These are phyloP conservation scores for Hydrozoanthus tunicans DNA, from an alignment of 64 coral and sea anemone genomes.

Conservation along the genomic window DNA sequence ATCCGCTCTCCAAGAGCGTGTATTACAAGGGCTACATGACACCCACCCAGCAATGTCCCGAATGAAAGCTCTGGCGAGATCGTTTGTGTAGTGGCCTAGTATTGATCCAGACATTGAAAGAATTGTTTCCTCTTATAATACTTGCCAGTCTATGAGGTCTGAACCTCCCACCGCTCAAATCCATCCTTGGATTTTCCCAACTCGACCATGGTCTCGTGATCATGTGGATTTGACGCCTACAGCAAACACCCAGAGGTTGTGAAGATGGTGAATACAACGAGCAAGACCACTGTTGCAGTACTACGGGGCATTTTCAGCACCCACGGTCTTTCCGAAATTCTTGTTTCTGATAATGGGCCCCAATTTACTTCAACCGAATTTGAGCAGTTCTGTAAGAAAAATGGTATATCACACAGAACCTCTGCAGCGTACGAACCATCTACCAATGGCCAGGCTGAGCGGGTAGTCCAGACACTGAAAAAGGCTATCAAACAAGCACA, in stretches of 20 bases:
- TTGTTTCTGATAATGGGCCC: constrained; percentile 45
- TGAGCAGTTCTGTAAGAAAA: constrained; percentile 51
- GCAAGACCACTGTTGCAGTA: neutral
- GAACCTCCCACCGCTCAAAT: constrained; percentile 4
- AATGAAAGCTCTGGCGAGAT: constrained; percentile 60
- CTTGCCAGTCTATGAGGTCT: neutral
- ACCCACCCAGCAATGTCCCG: constrained; percentile 51
- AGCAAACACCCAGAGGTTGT: constrained; percentile 1
- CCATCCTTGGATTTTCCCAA: constrained; percentile 27
- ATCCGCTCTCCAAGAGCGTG: neutral
- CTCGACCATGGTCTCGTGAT: constrained; percentile 42
- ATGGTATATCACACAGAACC: constrained; percentile 46
- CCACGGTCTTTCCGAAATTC: constrained; percentile 10
- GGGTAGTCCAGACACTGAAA: constrained; percentile 53
- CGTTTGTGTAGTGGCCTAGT: constrained; percentile 18
- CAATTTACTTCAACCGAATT: constrained; percentile 44
- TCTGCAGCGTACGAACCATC: constrained; percentile 61
- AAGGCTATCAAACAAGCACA: constrained; percentile 36
- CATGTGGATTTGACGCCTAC: constrained; percentile 25
- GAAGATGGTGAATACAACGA: constrained; percentile 9
- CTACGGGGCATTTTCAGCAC: neutral
- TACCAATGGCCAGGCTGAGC: constrained; percentile 60
- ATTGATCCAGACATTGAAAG: neutral
- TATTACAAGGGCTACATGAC: constrained; percentile 45
- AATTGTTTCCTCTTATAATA: constrained; percentile 1